phyloP scores from a whole-genome alignment of 2,888 invertebrate genomes.

The Ochropleura plecta region DNA sequence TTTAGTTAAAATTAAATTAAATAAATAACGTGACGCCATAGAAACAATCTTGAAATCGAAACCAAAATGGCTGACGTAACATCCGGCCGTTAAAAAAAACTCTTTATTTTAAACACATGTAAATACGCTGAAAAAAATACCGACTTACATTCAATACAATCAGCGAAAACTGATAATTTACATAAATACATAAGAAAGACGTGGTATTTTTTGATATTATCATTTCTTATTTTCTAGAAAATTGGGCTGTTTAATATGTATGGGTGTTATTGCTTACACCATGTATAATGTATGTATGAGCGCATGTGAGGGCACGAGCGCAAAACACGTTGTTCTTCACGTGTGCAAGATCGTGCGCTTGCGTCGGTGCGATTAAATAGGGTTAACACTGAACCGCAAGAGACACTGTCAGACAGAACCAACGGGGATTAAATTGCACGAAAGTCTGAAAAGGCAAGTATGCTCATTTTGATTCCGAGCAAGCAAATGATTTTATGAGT shows the following conservation, averaged over 20 bases:
- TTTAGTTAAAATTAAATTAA: not conserved
- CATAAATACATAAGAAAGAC: slow-evolving; percentile 17
- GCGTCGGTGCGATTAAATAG: slow-evolving; percentile 51
- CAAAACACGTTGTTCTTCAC: slow-evolving; percentile 70
- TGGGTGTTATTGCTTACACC: slow-evolving; percentile 50
- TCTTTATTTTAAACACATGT: slow-evolving; percentile 23
- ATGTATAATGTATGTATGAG: slow-evolving; percentile 58
- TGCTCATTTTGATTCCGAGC: too few species aligned
- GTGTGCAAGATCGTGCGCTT: slow-evolving; percentile 63
- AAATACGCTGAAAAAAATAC: not conserved
- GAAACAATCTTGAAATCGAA: not conserved
- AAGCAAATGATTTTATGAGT: too few species aligned
- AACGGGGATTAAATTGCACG: too few species aligned
- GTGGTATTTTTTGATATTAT: slow-evolving; percentile 9
- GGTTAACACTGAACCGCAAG: slow-evolving; percentile 41
- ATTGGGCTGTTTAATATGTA: slow-evolving; percentile 41
- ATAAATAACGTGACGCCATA: not conserved
- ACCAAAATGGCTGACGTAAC: slow-evolving; percentile 2
- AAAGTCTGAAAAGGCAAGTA: too few species aligned
- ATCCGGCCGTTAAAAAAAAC: slow-evolving; percentile 23
- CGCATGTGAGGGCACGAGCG: slow-evolving; percentile 64
- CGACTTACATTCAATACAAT: slow-evolving; percentile 11
- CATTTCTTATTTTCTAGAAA: slow-evolving; percentile 48
- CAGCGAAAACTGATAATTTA: slow-evolving; percentile 19
- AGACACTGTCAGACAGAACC: too few species aligned